A percentile compares a stretch with the other conserved stretches of the same genome.
Evolutionary conservation across 1,140 invertebrate species (phyloP).

Genomic region (Globodera rostochiensis): DNA sequence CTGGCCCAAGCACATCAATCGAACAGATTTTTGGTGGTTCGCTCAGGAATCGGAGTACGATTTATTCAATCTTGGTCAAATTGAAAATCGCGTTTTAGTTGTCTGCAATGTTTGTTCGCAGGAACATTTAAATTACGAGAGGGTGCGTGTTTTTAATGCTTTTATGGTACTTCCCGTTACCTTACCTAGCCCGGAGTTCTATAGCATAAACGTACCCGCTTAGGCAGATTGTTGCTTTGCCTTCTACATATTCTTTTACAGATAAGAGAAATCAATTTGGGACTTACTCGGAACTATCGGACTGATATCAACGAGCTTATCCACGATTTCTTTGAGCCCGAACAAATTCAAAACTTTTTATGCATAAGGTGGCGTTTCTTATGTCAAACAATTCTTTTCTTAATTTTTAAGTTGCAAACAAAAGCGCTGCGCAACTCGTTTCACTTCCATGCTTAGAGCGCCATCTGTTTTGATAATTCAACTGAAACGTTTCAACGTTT

Average conservation of each 20-base stretch:
- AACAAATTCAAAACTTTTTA: constrained; percentile 38
- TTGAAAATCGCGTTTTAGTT: constrained; percentile 23
- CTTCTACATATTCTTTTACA: background rate
- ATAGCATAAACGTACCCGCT: no score
- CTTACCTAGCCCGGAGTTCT: no score
- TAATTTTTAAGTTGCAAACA: constrained; percentile 40
- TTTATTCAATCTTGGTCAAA: constrained; percentile 4
- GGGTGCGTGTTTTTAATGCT: background rate
- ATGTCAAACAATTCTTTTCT: background rate
- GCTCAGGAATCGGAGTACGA: constrained; percentile 38
- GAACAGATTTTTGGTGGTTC: constrained; percentile 50
- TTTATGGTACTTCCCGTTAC: no score
- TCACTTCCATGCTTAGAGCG: constrained; percentile 31
- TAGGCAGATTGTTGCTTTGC: no score
- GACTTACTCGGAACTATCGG: constrained; percentile 20
- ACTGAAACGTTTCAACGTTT: constrained; percentile 44
- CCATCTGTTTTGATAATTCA: constrained; percentile 47
- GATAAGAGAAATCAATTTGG: constrained; percentile 47
- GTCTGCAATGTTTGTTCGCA: constrained; percentile 32
- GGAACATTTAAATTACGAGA: constrained; percentile 43
- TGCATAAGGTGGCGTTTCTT: constrained; percentile 35
- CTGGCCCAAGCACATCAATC: constrained; percentile 43
- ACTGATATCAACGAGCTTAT: constrained; percentile 23
- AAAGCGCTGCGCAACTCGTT: constrained; percentile 31
- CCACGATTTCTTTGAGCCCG: constrained; percentile 37